Percentiles rank a stretch among this genome's conserved stretches.
phyloP scores from a whole-genome alignment of 2,888 invertebrate genomes.

The Neria commutata region DNA sequence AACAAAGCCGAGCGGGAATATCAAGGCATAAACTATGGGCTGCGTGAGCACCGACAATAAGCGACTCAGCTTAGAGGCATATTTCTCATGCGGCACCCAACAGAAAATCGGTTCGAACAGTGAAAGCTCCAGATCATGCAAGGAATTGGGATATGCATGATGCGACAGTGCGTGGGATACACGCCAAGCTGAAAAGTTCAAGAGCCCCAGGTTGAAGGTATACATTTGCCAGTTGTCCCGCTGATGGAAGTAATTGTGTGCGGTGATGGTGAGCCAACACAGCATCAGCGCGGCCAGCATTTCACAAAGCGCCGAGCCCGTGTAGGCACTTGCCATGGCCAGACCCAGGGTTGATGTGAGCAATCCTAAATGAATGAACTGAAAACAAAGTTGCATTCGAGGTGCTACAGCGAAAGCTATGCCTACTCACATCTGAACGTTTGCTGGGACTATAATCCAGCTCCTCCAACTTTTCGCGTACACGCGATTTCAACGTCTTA shows the following conservation, averaged over 20 bases:
- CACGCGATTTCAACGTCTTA: constrained; percentile 69
- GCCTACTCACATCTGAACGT: constrained; percentile 46
- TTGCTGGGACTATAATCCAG: constrained; percentile 59
- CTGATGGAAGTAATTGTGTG: constrained; percentile 80
- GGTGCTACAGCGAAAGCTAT: too few relatives aligned
- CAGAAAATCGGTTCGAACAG: constrained; percentile 71
- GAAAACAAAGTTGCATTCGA: too few relatives aligned
- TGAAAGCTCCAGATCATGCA: constrained; percentile 75
- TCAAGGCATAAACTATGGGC: constrained; percentile 50
- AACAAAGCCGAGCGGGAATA: too few relatives aligned
- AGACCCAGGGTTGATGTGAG: constrained; percentile 50
- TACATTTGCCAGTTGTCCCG: constrained; percentile 79
- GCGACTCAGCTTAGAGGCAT: constrained; percentile 64
- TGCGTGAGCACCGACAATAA: constrained; percentile 64
- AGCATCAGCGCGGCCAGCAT: constrained; percentile 66
- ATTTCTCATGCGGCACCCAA: constrained; percentile 66
- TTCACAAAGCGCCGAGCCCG: constrained; percentile 45
- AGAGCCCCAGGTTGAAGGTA: constrained; percentile 71
- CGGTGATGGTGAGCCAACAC: constrained; percentile 66
- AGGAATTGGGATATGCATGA: constrained; percentile 77
- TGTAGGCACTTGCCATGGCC: constrained; percentile 47
- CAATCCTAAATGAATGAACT: constrained; percentile 49
- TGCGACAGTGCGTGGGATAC: constrained; percentile 78
- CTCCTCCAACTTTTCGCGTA: constrained; percentile 64
- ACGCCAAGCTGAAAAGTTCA: constrained; percentile 71